Evolutionary conservation across 2,888 invertebrate species (phyloP), one percentile per base, ranked within the genome.

Genomic region (Melieria picta): DNA sequence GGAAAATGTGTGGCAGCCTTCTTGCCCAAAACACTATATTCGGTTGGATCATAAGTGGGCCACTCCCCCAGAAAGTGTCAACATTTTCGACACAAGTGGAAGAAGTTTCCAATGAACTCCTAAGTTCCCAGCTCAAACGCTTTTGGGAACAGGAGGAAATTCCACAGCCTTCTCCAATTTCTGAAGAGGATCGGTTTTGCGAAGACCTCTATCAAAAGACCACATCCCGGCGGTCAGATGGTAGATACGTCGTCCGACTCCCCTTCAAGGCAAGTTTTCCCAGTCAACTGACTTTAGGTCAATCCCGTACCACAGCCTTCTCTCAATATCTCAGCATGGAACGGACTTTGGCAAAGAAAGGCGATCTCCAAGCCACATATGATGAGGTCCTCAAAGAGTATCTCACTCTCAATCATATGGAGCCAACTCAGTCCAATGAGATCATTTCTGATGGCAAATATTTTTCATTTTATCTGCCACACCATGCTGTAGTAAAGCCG

Each of bases 401-500:
- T 10, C 9, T 70, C 6, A 42, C 64, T 2, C 56, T 74, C 5
- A n/a, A 63, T 10, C 74, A 72, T 42, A 70, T 72, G 71, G 69
- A 72, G 11, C 13, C 56, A 58, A 55, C 47, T 6, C 9, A n/a
- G 16, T 16, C 16, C 16, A 16, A 16, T 1, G 16, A 16, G 1
- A 16, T 16, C 16, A 16, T 16, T 1, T 0, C 45, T 10, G 11
- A 69, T 7, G 57, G 47, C 1, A 72, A 69, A 42, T 69, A 45
- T 47, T 48, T 65, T 47, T 55, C 62, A n/a, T 55, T 60, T 58
- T 48, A 74, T 13, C 30, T 71, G 16, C 75, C 77, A 0, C 76
- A 77, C 55, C 74, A 77, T 46, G 75, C 73, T 1, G 72, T 77
- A 5, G 58, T 76, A 6, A 69, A 65, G 11, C 72, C 71, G 0